Evolutionary conservation across 2,888 invertebrate genomes (phyloP).

Genomic region (Caenorhabditis zanzibari): DNA sequence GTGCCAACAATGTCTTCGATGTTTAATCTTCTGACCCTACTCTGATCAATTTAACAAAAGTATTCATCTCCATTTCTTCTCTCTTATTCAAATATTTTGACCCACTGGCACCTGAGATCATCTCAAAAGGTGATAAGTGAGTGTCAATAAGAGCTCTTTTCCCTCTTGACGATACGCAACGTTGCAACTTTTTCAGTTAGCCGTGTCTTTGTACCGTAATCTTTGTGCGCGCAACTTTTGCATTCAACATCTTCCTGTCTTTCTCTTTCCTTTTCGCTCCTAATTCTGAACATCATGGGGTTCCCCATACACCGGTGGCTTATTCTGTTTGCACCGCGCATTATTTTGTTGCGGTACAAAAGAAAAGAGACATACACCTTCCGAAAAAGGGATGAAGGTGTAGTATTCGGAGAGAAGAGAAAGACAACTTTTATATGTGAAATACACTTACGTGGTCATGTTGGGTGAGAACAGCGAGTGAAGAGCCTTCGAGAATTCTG

Average conservation of each 20-base stretch:
- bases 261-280: neutral
- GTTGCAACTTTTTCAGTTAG: conserved; percentile 39
- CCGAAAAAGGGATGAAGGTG: conserved; percentile 23
- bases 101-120: conserved; percentile 9
- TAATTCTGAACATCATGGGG: conserved; percentile 35
- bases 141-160: conserved; percentile 35
- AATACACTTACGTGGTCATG: conserved; percentile 75
- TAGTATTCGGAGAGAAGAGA: conserved; percentile 4
- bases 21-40: conserved; percentile 59
- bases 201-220: conserved; percentile 52
- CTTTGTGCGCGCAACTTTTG: conserved; percentile 20
- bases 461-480: conserved; percentile 77
- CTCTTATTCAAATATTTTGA: conserved; percentile 50
- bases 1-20: conserved; percentile 51
- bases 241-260: conserved; percentile 32
- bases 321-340: conserved; percentile 60
- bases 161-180: conserved; percentile 42
- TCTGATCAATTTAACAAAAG: conserved; percentile 50
- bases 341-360: conserved; percentile 65
- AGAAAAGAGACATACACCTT: conserved; percentile 39
- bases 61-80: conserved; percentile 8
- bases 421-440: neutral
- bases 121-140: conserved; percentile 55
- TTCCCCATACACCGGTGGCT: conserved; percentile 16
- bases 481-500: conserved; percentile 79